phyloP scores from a whole-genome alignment of 1,140 invertebrate species.

The Aradophagus sp. region DNA sequence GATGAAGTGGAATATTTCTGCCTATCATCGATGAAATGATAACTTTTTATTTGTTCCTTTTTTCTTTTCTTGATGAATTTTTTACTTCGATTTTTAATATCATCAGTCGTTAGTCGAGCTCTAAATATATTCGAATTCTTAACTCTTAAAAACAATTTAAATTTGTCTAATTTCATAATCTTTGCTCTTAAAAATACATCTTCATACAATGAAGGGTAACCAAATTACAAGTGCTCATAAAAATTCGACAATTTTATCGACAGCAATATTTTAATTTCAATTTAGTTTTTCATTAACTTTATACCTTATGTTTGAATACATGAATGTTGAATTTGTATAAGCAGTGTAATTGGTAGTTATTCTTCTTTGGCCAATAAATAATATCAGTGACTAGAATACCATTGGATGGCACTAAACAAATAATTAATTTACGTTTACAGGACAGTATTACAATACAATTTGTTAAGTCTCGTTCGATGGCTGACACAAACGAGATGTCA shows the following conservation, averaged over 20 bases:
- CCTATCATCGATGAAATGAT: constrained; percentile 49
- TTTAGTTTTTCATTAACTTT: too few relatives aligned
- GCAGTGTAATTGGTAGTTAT: constrained; percentile 16
- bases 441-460: constrained; percentile 13
- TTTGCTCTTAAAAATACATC: constrained; percentile 61
- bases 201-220: constrained; percentile 45
- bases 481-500: constrained; percentile 35
- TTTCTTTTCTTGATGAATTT: too few relatives aligned
- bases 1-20: constrained; percentile 35
- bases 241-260: constrained; percentile 19
- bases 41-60: constrained; percentile 8
- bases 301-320: background rate
- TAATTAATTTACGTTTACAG: constrained; percentile 25
- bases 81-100: too few relatives aligned
- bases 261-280: background rate
- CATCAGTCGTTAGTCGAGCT: constrained; percentile 58
- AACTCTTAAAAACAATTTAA: constrained; percentile 62
- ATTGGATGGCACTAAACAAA: constrained; percentile 44
- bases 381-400: constrained; percentile 45
- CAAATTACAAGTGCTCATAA: constrained; percentile 26
- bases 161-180: constrained; percentile 59
- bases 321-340: constrained; percentile 23
- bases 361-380: constrained; percentile 49
- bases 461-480: constrained; percentile 35
- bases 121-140: constrained; percentile 58